Evolutionary conservation across 2,888 invertebrate species (phyloP).

Genomic region (Harpalus rufipes): DNA sequence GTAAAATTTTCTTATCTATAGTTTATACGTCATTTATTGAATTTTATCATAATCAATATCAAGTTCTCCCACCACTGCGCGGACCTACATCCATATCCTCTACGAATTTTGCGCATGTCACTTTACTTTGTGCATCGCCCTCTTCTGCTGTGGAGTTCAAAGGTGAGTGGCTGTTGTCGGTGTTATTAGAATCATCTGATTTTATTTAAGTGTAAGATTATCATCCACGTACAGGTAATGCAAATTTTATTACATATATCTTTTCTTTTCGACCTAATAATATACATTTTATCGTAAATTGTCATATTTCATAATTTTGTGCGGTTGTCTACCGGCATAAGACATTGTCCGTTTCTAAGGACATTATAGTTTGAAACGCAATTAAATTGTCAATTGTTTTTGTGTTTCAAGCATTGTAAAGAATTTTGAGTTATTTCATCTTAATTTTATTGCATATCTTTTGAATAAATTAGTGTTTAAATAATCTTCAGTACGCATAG

Average conservation of each 20-base stretch:
- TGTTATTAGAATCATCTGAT: conserved; percentile 66
- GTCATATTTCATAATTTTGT: conserved; percentile 12
- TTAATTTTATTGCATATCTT: conserved; percentile 4
- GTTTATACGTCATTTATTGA: neutral
- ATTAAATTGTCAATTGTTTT: conserved; percentile 26
- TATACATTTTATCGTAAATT: conserved; percentile 61
- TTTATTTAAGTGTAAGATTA: conserved; percentile 66
- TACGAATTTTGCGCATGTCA: conserved; percentile 61
- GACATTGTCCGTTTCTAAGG: conserved; percentile 22
- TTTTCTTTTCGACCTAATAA: conserved; percentile 11
- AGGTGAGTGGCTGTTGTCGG: conserved; percentile 72
- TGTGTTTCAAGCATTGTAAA: conserved; percentile 14
- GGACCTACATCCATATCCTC: conserved; percentile 56
- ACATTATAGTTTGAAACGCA: conserved; percentile 13
- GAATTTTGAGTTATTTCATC: conserved; percentile 13
- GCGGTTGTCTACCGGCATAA: conserved; percentile 58
- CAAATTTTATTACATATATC: conserved; percentile 57
- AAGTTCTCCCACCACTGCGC: conserved; percentile 42
- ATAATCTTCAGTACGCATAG: neutral
- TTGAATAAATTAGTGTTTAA: neutral
- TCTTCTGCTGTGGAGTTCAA: conserved; percentile 74
- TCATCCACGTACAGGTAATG: conserved; percentile 68
- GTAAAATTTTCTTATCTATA: neutral
- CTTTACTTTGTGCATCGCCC: conserved; percentile 71
- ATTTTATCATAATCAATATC: conserved; percentile 61